Conservation (phyloP, 2,888 invertebrate species). For the Seira ritae region DNA sequence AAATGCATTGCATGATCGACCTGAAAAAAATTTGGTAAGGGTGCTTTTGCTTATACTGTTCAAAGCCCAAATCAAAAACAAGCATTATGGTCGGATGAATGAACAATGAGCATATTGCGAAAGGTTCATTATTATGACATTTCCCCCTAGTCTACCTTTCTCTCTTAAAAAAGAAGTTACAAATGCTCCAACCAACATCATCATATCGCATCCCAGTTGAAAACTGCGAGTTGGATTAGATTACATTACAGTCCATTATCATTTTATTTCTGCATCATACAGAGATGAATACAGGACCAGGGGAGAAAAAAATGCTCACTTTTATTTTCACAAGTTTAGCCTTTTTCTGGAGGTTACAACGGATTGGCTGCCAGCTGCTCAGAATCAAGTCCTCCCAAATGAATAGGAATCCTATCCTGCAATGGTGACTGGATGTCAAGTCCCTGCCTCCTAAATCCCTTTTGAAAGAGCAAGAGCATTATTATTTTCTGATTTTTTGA, state of each 20-base stretch:
- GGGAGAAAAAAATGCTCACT: constrained; percentile 54
- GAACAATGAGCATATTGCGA: constrained; percentile 37
- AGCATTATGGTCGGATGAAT: too few species aligned
- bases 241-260: constrained; percentile 52
- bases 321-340: constrained; percentile 46
- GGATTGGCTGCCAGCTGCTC: constrained; percentile 58
- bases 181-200: too few species aligned
- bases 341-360: constrained; percentile 43
- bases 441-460: constrained; percentile 60
- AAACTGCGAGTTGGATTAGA: constrained; percentile 54
- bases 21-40: constrained; percentile 46
- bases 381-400: constrained; percentile 62
- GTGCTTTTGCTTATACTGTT: too few species aligned
- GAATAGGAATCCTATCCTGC: constrained; percentile 53
- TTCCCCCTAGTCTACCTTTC: too few species aligned
- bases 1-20: constrained; percentile 34
- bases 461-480: too few species aligned
- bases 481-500: constrained; percentile 15
- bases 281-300: constrained; percentile 28
- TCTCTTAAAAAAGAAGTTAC: too few species aligned
- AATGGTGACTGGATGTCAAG: constrained; percentile 43
- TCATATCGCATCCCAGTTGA: too few species aligned
- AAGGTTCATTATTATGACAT: too few species aligned
- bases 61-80: too few species aligned
- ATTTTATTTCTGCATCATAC: constrained; percentile 21